Base-by-base conservation (phyloP, 2,888 invertebrate species). In the Anagyrus pseudococci region DNA sequence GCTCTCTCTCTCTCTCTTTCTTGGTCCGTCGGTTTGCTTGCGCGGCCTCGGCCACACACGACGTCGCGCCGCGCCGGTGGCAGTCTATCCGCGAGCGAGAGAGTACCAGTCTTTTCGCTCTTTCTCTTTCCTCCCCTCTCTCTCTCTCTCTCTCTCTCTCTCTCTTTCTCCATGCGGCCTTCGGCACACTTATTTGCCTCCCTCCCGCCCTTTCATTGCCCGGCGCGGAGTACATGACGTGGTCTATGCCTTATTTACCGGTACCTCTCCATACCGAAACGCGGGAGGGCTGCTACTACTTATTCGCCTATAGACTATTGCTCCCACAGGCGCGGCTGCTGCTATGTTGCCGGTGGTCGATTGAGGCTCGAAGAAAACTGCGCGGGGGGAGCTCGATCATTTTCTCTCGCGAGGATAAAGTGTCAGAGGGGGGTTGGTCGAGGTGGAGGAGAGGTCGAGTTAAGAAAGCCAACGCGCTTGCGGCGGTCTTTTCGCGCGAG, bases 41-140 rank as follows among this genome's bases (percentile, higher is more conserved):
- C n/a, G n/a, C n/a, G n/a, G n/a, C 49, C 52, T 41, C 48, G 66
- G 66, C 66, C 67, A 67, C 67, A 67, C 67, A 67, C 67, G 67
- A 67, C 58, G 67, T 55, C 57, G 49, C 41, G 49, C 41, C 63
- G 55, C 49, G 63, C 66, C 62, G 66, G 62, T 62, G 65, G 62
- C 66, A 62, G 62, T 62, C 66, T 60, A 64, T 64, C 60, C 64
- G 64, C 58, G 54, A 58, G 58, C 23, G 61, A 33, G 49, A 44
- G 47, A 53, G 43, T 4, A 26, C 22, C 41, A 20, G 37, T 8
- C 13, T 22, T 20, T 20, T 4, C 44, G 19, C 20, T 46, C 44
- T 46, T 22, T 46, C 44, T 46, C 44, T 46, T 2, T 46, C 44
- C 22, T 13, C 20, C 54, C 48, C 49, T 46, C 57, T 23, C 47